Conservation (phyloP, 2,797 vertebrate genomes). For the Anas flavirostris region DNA sequence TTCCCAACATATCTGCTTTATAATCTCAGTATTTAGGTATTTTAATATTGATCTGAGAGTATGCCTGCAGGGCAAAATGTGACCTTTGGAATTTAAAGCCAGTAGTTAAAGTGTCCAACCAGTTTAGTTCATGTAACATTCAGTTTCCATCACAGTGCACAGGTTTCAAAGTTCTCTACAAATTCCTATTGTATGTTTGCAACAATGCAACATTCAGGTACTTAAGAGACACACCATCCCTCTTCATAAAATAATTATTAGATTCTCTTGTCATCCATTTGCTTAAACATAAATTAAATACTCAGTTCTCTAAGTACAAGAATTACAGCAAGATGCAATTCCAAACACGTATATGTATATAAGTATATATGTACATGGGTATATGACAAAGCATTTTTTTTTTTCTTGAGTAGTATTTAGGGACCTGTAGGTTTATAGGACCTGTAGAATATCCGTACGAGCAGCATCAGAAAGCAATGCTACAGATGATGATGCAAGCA, state of each 20-base stretch:
- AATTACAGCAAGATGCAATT: neutral
- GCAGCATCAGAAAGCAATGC: neutral
- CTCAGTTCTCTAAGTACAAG: neutral
- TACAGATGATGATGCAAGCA: neutral
- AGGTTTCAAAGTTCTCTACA: neutral
- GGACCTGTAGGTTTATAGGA: neutral
- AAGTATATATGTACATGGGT: too few relatives aligned
- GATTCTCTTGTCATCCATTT: neutral
- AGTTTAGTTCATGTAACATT: neutral
- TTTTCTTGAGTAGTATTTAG: neutral
- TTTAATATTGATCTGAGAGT: neutral
- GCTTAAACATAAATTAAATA: neutral
- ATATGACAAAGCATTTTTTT: neutral
- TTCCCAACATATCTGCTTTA: neutral
- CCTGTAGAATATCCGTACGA: neutral
- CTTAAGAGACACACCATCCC: neutral
- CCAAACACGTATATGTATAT: neutral
- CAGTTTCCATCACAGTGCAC: neutral
- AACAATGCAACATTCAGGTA: neutral
- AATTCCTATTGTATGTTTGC: neutral
- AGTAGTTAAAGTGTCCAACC: neutral
- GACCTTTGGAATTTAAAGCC: neutral
- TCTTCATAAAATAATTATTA: neutral
- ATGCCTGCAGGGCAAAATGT: neutral
- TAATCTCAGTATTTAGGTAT: conserved; percentile 25